phyloP scores from a whole-genome alignment of 2,888 invertebrate species.

The Synergus japonicus region DNA sequence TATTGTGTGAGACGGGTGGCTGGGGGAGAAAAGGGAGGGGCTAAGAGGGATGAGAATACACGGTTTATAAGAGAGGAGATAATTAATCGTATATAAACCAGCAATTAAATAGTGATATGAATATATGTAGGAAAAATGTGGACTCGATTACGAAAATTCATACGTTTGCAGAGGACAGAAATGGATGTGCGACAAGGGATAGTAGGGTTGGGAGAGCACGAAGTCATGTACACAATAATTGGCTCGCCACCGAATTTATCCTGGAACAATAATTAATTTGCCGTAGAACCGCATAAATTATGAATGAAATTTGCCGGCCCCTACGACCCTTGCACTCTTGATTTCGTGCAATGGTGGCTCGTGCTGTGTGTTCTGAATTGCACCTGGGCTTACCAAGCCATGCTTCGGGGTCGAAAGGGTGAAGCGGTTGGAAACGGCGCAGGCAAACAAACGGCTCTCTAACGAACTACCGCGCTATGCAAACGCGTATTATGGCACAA shows the following conservation, averaged over 20 bases:
- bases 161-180: neutral
- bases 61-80: too few species aligned
- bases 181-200: conserved; percentile 8
- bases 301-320: conserved; percentile 43
- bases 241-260: conserved; percentile 35
- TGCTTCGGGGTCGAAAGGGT: conserved; percentile 57
- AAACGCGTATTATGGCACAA: conserved; percentile 68
- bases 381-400: conserved; percentile 51
- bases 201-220: neutral
- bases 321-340: conserved; percentile 26
- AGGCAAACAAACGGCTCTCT: conserved; percentile 72
- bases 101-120: neutral
- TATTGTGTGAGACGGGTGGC: too few species aligned
- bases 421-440: conserved; percentile 58
- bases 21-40: too few species aligned
- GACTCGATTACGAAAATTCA: conserved; percentile 1
- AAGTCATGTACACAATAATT: conserved; percentile 26
- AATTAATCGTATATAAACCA: neutral
- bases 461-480: conserved; percentile 70
- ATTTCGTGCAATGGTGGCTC: neutral
- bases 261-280: conserved; percentile 36
- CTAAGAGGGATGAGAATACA: too few species aligned
- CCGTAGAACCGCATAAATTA: conserved; percentile 56
- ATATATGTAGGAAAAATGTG: neutral
- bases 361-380: conserved; percentile 15